phyloP scores from a whole-genome alignment of 2,113 vertebrate genomes.

The Colinus virginianus region DNA sequence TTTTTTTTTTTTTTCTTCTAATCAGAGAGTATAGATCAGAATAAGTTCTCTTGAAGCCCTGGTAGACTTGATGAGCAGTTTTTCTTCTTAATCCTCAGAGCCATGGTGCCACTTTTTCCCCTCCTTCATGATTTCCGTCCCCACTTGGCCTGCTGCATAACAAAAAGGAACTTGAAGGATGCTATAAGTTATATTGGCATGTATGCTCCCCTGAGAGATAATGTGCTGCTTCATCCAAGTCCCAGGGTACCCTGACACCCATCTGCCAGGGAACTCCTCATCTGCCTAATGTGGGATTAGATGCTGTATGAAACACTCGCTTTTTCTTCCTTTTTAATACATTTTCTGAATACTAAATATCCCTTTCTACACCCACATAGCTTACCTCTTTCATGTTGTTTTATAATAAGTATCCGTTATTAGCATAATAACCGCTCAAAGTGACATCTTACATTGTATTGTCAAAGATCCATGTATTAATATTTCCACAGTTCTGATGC shows the following conservation, averaged over 20 bases:
- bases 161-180: not conserved
- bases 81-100: conserved; percentile 4
- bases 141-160: conserved; percentile 2
- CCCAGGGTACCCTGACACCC: conserved; percentile 39
- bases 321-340: conserved; percentile 43
- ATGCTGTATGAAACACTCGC: conserved; percentile 25
- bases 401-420: conserved; percentile 61
- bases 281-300: conserved; percentile 62
- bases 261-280: conserved; percentile 55
- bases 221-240: conserved; percentile 30
- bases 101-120: not conserved
- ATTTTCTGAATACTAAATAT: conserved; percentile 55
- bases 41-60: not conserved
- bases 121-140: not conserved
- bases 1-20: not conserved
- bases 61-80: not conserved
- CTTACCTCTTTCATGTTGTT: conserved; percentile 70
- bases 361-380: conserved; percentile 45
- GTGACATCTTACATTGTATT: conserved; percentile 70
- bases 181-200: not conserved
- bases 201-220: not conserved
- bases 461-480: conserved; percentile 69
- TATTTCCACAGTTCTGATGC: conserved; percentile 68
- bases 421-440: conserved; percentile 69
- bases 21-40: not conserved